phyloP scores from a whole-genome alignment of 2,797 vertebrate species.

The Knipowitschia caucasica region DNA sequence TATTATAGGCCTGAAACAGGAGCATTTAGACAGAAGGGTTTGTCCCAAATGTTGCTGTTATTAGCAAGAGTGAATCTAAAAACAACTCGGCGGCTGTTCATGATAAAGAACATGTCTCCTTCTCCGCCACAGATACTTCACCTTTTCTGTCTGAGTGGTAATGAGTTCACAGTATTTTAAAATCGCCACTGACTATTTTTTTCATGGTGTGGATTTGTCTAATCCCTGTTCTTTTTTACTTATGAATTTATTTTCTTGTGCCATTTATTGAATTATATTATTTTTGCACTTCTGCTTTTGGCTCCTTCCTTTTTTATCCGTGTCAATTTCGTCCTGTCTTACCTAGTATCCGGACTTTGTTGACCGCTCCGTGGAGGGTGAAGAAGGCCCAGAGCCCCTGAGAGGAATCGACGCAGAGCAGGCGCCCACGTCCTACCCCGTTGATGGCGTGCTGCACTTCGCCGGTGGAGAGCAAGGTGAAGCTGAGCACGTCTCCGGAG shows the following conservation, averaged over 20 bases:
- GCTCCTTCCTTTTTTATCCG: not conserved
- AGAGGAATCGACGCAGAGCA: conserved; percentile 94
- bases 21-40: too few species aligned
- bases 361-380: conserved; percentile 88
- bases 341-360: conserved; percentile 95
- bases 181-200: not conserved
- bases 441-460: conserved; percentile 93
- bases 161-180: not conserved
- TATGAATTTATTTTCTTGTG: too few species aligned
- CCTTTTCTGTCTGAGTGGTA: too few species aligned
- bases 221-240: too few species aligned
- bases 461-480: conserved; percentile 86
- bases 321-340: conserved; percentile 40
- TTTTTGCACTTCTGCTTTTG: not conserved
- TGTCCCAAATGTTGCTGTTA: too few species aligned
- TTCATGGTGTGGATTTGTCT: too few species aligned
- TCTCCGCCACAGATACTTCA: too few species aligned
- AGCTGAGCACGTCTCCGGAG: conserved; percentile 90
- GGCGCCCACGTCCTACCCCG: conserved; percentile 84
- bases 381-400: conserved; percentile 97
- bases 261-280: too few species aligned
- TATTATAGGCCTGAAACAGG: too few species aligned
- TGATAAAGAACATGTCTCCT: too few species aligned
- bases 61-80: too few species aligned
- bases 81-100: too few species aligned